These are phyloP conservation scores for Metridium senile DNA, from an alignment of 92 coral and sea anemone genomes.

Conservation along the genomic window DNA sequence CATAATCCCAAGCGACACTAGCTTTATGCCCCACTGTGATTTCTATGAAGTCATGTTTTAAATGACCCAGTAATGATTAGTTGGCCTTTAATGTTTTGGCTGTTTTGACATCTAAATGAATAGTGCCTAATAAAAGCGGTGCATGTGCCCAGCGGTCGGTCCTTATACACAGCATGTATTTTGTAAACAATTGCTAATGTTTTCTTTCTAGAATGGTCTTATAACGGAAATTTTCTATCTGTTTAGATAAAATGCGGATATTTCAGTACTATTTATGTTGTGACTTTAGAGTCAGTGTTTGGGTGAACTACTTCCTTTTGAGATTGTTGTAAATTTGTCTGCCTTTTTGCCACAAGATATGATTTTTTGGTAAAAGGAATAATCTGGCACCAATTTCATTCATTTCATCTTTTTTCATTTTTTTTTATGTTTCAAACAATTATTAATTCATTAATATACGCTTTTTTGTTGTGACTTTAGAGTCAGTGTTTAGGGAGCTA, in stretches of 20 bases:
- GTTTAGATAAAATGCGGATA: not conserved
- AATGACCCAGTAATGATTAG: no score
- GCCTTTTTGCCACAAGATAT: no score
- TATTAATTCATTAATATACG: no score
- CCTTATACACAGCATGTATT: not conserved
- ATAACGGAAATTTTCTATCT: not conserved
- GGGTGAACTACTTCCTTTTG: no score
- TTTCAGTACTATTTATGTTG: not conserved
- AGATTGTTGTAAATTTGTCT: no score
- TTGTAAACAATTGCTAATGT: not conserved
- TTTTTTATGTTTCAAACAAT: no score
- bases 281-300: not conserved
- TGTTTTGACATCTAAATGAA: not conserved
- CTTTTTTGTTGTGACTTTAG: no score
- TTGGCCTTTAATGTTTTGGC: not conserved
- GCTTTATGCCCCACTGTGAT: no score
- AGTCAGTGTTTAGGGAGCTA: not conserved
- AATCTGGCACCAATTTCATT: no score
- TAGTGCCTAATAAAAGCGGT: not conserved
- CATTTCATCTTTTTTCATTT: no score
- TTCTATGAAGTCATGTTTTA: not conserved
- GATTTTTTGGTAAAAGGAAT: no score
- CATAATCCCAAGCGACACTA: no score
- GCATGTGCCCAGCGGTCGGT: not conserved
- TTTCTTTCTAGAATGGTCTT: not conserved